Percentiles rank a stretch among this genome's conserved stretches.
Conservation (phyloP, 2,888 invertebrate genomes). For the Pantelozetes paolii region DNA sequence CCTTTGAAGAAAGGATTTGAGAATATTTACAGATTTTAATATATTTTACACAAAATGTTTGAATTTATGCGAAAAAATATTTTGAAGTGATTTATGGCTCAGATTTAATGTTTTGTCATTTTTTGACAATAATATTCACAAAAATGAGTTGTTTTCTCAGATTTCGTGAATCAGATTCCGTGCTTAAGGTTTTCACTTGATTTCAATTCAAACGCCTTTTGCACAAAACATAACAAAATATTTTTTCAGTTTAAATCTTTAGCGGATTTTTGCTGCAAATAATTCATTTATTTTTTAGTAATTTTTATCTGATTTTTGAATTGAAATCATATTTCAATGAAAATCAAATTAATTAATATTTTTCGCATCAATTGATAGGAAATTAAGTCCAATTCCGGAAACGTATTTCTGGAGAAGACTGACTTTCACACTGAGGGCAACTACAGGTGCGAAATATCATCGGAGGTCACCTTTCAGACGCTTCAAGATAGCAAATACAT, state of each 20-base stretch:
- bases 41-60: background rate
- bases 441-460: constrained; percentile 39
- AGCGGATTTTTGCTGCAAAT: no score
- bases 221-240: no score
- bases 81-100: constrained; percentile 23
- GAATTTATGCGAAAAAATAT: background rate
- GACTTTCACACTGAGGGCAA: constrained; percentile 39
- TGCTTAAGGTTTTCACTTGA: no score
- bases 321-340: background rate
- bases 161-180: no score
- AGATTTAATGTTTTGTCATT: constrained; percentile 20
- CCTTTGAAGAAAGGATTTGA: no score
- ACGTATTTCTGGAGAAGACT: constrained; percentile 11
- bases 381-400: constrained; percentile 7
- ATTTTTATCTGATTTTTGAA: no score
- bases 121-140: background rate
- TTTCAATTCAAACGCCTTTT: no score
- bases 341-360: background rate
- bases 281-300: no score
- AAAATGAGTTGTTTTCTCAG: background rate
- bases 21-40: no score
- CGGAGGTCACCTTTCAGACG: constrained; percentile 25
- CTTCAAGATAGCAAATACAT: constrained; percentile 33
- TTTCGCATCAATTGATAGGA: background rate
- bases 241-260: no score